Evolutionary conservation across 2,113 vertebrate genomes (phyloP).

Genomic region (Pristiophorus japonicus): DNA sequence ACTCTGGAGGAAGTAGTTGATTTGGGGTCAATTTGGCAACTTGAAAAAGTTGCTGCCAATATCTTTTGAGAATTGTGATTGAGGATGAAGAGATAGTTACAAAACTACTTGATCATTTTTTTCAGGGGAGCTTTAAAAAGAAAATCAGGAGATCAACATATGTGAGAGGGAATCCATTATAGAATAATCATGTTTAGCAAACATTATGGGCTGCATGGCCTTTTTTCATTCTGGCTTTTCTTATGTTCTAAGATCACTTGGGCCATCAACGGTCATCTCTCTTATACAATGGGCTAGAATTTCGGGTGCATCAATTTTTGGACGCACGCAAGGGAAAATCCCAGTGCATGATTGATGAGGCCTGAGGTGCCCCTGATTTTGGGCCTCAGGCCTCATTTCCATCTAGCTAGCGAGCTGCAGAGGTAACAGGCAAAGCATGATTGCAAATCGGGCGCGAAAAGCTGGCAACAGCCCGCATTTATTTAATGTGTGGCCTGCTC

Average conservation of each 20-base stretch:
- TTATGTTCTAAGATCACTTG: background rate
- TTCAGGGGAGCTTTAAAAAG: background rate
- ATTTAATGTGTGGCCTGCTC: background rate
- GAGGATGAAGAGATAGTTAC: background rate
- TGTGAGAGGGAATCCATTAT: background rate
- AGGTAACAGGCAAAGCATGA: background rate
- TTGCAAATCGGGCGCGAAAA: background rate
- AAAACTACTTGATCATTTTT: background rate
- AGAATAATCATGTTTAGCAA: too few species aligned
- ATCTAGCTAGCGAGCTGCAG: background rate
- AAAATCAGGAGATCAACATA: background rate
- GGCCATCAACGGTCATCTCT: background rate
- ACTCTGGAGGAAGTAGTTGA: background rate
- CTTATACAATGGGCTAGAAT: background rate
- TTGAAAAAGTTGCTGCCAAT: background rate
- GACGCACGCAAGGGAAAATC: too few species aligned
- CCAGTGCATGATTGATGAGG: too few species aligned
- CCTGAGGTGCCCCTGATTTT: background rate
- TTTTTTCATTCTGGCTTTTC: background rate
- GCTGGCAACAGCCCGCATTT: background rate
- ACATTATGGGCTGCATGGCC: too few species aligned
- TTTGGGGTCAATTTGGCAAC: background rate
- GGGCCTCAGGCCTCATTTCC: background rate
- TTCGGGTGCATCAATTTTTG: background rate
- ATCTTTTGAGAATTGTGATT: background rate